Conservation (phyloP, 2,888 invertebrate species). For the Ophion obscuratus region DNA sequence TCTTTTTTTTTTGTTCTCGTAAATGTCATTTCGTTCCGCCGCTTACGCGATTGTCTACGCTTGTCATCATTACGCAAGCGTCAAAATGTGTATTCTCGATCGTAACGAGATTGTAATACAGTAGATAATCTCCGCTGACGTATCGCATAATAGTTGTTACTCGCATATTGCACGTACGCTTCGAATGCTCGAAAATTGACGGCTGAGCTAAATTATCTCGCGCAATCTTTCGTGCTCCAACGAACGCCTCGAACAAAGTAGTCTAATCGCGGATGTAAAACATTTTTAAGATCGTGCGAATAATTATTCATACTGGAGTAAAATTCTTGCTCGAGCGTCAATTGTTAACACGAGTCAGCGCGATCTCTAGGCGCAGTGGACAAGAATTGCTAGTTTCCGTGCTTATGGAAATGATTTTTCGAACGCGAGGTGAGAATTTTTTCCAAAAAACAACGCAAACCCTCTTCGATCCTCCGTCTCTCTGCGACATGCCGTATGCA, state of each 20-base stretch:
- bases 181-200: slow-evolving; percentile 21
- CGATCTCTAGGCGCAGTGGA: too few species aligned
- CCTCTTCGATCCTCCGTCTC: too few species aligned
- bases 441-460: too few species aligned
- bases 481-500: too few species aligned
- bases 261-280: slow-evolving; percentile 2
- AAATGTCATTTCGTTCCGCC: slow-evolving; percentile 24
- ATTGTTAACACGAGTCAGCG: too few species aligned
- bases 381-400: too few species aligned
- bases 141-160: neutral
- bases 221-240: slow-evolving; percentile 2
- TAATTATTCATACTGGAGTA: neutral
- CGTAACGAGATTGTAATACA: slow-evolving; percentile 38
- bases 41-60: slow-evolving; percentile 17
- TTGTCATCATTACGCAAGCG: slow-evolving; percentile 45
- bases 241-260: slow-evolving; percentile 2
- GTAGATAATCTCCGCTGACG: slow-evolving; percentile 18
- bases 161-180: slow-evolving; percentile 16
- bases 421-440: too few species aligned
- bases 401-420: too few species aligned
- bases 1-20: neutral
- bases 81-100: slow-evolving; percentile 45
- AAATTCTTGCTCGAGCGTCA: neutral
- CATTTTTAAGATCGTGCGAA: neutral
- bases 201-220: slow-evolving; percentile 17